These are phyloP conservation scores for Cerceris rybyensis DNA, from an alignment of 2,888 invertebrate genomes.

Conservation along the genomic window DNA sequence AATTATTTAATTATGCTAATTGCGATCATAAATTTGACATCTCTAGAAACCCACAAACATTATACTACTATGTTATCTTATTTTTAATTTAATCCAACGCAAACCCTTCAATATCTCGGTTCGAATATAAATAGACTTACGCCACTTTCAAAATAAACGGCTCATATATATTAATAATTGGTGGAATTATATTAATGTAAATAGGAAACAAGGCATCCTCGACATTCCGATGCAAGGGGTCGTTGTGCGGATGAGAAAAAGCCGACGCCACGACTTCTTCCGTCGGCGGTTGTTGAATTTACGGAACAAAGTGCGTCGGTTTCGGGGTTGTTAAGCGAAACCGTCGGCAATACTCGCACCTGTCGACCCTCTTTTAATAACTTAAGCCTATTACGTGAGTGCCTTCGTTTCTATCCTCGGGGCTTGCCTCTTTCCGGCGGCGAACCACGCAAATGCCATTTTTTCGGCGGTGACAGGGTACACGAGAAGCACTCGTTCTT, in stretches of 20 bases:
- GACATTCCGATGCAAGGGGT: no score
- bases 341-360: slow-evolving; percentile 64
- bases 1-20: no score
- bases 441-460: slow-evolving; percentile 45
- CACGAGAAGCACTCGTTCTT: slow-evolving; percentile 28
- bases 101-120: no score
- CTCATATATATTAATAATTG: no score
- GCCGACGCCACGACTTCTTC: neutral
- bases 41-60: no score
- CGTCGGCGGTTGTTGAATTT: slow-evolving; percentile 20
- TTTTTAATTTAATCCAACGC: no score
- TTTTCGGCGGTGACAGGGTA: slow-evolving; percentile 23
- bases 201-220: no score
- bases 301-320: slow-evolving; percentile 9
- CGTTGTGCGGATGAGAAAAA: neutral
- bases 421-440: slow-evolving; percentile 1
- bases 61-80: no score
- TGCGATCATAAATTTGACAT: no score
- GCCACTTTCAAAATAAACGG: no score
- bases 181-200: no score
- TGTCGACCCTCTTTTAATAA: slow-evolving; percentile 71
- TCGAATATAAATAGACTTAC: no score
- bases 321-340: slow-evolving; percentile 33
- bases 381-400: slow-evolving; percentile 71
- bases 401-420: slow-evolving; percentile 45